A percentile compares a stretch with the other conserved stretches of the same genome.
Evolutionary conservation across 2,888 invertebrate species (phyloP).

Genomic region (Chloroclysta siterata): DNA sequence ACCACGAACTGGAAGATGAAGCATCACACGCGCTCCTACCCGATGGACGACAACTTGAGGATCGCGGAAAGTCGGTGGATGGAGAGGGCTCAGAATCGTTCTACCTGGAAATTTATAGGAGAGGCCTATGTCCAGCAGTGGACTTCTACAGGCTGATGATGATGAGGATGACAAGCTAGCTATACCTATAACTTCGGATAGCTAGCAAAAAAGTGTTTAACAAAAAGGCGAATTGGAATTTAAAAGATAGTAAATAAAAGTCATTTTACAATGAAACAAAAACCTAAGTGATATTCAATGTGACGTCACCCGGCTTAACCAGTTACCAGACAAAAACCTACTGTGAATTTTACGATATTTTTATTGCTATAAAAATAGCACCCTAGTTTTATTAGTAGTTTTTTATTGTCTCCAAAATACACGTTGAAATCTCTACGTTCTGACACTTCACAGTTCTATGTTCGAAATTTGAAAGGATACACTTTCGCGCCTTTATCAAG

Average conservation of each 20-base stretch:
- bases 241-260: not conserved
- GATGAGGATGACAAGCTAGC: too few species aligned
- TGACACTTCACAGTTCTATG: slow-evolving; percentile 28
- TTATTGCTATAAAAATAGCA: slow-evolving; percentile 37
- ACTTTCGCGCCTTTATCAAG: slow-evolving; percentile 22
- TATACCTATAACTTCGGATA: too few species aligned
- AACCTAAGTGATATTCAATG: not conserved
- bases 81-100: too few species aligned
- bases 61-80: too few species aligned
- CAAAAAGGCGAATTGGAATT: not conserved
- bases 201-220: too few species aligned
- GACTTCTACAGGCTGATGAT: too few species aligned
- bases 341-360: slow-evolving; percentile 37
- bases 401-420: slow-evolving; percentile 45
- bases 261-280: not conserved
- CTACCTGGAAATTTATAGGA: too few species aligned
- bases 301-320: slow-evolving; percentile 48
- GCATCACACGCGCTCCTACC: too few species aligned
- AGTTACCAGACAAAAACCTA: slow-evolving; percentile 18
- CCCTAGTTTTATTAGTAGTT: slow-evolving; percentile 50
- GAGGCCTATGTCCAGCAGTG: too few species aligned
- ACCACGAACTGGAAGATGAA: too few species aligned
- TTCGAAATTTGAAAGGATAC: slow-evolving; percentile 22
- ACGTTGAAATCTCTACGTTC: slow-evolving; percentile 10
- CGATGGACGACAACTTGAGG: too few species aligned